Evolutionary conservation across 2,797 vertebrate species (phyloP).

Genomic region (Sebastes umbrosus): DNA sequence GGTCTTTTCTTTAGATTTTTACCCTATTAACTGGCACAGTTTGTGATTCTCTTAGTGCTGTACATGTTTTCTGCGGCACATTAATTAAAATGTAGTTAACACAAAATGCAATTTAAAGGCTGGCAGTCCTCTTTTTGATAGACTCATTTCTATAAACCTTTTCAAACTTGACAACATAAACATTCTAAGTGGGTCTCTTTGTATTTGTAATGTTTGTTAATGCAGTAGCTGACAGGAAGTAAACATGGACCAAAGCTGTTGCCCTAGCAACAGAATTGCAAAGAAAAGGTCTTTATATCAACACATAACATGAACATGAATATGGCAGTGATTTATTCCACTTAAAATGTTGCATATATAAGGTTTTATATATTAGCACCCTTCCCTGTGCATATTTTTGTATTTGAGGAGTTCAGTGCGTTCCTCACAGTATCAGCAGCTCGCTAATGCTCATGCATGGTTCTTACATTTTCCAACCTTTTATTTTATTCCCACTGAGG

Average conservation of each 20-base stretch:
- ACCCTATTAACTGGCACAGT: neutral
- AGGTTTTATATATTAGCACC: neutral
- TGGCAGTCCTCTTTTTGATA: neutral
- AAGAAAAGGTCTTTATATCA: neutral
- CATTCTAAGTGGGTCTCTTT: neutral
- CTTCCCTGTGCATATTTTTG: neutral
- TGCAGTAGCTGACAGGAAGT: neutral
- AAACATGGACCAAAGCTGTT: no score
- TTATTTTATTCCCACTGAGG: slow-evolving; percentile 40
- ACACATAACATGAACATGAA: neutral
- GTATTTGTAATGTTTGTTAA: neutral
- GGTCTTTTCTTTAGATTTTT: slow-evolving; percentile 7
- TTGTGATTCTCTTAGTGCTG: neutral
- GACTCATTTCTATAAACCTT: neutral
- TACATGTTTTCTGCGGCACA: neutral
- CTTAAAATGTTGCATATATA: neutral
- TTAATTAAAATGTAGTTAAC: neutral
- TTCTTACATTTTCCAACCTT: slow-evolving; percentile 25
- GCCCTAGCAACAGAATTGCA: no score
- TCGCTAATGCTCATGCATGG: neutral
- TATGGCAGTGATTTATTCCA: neutral
- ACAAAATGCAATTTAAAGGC: neutral
- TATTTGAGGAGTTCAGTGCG: neutral
- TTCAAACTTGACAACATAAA: neutral
- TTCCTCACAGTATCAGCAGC: slow-evolving; percentile 1